These are phyloP conservation scores for Gastrophryne carolinensis DNA, from an alignment of 2,797 vertebrate species.

Conservation along the genomic window DNA sequence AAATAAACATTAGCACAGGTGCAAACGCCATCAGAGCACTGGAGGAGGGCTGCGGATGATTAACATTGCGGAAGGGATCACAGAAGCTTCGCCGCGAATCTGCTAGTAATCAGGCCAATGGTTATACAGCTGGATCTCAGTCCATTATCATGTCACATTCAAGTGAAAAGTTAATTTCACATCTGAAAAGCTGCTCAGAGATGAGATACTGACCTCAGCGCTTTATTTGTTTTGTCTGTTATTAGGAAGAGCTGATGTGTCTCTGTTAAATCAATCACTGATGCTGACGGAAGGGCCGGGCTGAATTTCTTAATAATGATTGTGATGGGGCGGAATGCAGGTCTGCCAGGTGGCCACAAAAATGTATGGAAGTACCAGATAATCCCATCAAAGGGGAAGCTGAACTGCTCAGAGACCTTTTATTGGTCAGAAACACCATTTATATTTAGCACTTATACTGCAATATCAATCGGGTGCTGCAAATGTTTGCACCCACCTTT, in stretches of 20 bases:
- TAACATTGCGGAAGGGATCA: constrained; percentile 27
- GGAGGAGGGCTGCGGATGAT: constrained; percentile 12
- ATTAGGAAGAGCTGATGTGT: constrained; percentile 30
- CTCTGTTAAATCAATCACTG: neutral
- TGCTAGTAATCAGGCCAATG: constrained; percentile 45
- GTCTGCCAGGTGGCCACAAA: no score
- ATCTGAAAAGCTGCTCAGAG: constrained; percentile 25
- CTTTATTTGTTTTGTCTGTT: constrained; percentile 7
- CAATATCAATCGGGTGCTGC: no score
- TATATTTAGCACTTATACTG: no score
- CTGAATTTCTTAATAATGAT: no score
- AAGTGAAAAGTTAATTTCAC: constrained; percentile 46
- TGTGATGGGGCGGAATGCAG: no score
- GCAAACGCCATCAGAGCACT: neutral
- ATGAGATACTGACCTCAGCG: constrained; percentile 34
- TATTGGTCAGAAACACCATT: no score
- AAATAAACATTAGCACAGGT: constrained; percentile 32
- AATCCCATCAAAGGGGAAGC: no score
- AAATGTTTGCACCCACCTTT: no score
- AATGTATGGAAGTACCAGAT: no score
- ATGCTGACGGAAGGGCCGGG: no score
- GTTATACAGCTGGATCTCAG: constrained; percentile 39
- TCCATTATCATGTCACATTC: constrained; percentile 44
- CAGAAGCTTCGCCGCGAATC: neutral
- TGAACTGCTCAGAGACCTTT: no score